Evolutionary conservation across 92 coral and sea anemone species (phyloP).

Genomic region (Heteractis magnifica): DNA sequence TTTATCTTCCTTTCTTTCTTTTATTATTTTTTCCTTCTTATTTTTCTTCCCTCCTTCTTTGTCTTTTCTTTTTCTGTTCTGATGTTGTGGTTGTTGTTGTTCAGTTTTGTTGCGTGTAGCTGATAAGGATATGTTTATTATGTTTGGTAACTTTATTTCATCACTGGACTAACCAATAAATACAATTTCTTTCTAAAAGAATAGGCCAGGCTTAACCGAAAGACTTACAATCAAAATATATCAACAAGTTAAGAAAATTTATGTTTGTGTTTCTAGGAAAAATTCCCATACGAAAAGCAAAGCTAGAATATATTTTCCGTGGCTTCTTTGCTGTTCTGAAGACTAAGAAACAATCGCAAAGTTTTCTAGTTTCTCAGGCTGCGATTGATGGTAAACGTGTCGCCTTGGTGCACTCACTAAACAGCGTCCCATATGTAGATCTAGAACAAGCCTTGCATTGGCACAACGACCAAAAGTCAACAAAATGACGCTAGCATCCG

Average conservation of each 20-base stretch:
- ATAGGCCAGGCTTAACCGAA: background rate
- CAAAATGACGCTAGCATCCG: slow-evolving; percentile 73
- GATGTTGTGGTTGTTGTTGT: background rate
- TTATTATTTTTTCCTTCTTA: background rate
- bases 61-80: background rate
- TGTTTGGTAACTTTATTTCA: background rate
- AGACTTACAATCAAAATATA: background rate
- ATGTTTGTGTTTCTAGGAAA: background rate
- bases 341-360: background rate
- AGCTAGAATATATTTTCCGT: background rate
- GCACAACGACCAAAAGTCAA: slow-evolving; percentile 50
- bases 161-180: background rate
- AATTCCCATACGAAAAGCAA: background rate
- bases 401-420: background rate
- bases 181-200: background rate
- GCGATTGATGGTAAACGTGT: slow-evolving; percentile 31
- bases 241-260: background rate
- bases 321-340: background rate
- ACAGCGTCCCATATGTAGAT: slow-evolving; percentile 9
- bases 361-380: background rate
- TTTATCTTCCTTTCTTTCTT: background rate
- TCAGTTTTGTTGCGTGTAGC: background rate
- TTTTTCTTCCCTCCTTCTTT: background rate
- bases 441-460: background rate
- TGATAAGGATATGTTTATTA: background rate